Evolutionary conservation across 2,888 invertebrate genomes (phyloP), one percentile per base, ranked within the genome.

Genomic region (Luperina nickerlii): DNA sequence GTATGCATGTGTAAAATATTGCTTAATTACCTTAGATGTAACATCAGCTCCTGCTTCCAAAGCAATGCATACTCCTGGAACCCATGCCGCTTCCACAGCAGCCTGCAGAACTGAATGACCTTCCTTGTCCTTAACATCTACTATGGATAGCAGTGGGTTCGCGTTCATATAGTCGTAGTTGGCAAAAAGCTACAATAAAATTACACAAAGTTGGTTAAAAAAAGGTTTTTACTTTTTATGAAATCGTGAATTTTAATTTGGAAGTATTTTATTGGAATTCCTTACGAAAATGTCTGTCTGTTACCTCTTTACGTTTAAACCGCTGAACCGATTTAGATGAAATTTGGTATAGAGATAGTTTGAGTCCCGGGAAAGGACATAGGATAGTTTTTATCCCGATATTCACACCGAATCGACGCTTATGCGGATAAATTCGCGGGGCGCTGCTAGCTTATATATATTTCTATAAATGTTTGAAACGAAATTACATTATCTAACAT

Each of bases 41-140:
- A 97, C 95, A 88, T 97, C 96, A 79, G 97, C 97, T 0, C 97
- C 97, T 20, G 97, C 94, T 87, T 97, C 97, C 67, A 97, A 90
- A 6, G 97, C 95, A 2, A 97, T 94, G 72, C 96, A 96, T 0
- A 97, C 97, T 0, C 97, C 97, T 7, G 96, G 94, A 11, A 96
- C 95, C 97, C 97, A 97, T 0, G 96, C 95, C 0, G 94, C 94
- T 79, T 96, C 95, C 0, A 97, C 95, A 3, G 97, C 97, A 2
- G 95, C 92, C 85, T 97, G 97, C 8, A 97, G 91, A 0, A 97
- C 96, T n/a, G 97, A 97, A 66, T 96, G 95, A 0, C 97, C 97
- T 18, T 95, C 94, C 71, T 90, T 92, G 83, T 97, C 97, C 75
- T 95, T 96, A 2, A 97, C 95, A 81, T 97, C 97, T 2, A 97